Evolutionary conservation across 1,140 invertebrate genomes (phyloP).

Genomic region (Drosophila littoralis): DNA sequence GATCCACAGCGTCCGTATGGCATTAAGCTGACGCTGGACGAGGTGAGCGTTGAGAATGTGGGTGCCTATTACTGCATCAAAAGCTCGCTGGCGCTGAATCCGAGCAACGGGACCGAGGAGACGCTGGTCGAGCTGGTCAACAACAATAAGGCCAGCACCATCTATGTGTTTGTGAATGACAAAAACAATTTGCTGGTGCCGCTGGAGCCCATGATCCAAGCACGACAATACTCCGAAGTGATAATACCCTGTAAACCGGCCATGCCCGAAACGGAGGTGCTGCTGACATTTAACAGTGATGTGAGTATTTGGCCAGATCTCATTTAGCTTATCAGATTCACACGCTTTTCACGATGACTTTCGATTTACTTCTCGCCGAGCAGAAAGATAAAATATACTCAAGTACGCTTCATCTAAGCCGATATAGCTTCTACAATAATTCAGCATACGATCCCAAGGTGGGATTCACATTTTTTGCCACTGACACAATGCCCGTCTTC

Average conservation of each 20-base stretch:
- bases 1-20: constrained; percentile 83
- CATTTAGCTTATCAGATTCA: constrained; percentile 5
- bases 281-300: constrained; percentile 84
- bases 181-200: constrained; percentile 86
- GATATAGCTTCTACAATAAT: constrained; percentile 37
- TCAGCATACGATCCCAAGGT: constrained; percentile 43
- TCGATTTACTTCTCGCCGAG: constrained; percentile 3
- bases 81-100: constrained; percentile 8
- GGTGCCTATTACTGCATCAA: constrained; percentile 87
- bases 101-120: constrained; percentile 38
- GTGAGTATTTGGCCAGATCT: constrained; percentile 36
- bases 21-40: constrained; percentile 81
- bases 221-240: constrained; percentile 83
- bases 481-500: constrained; percentile 20
- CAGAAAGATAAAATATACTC: constrained; percentile 42
- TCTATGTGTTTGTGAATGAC: constrained; percentile 89
- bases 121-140: constrained; percentile 82
- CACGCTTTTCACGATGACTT: constrained; percentile 24
- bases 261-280: constrained; percentile 87
- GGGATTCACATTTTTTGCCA: constrained; percentile 56
- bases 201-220: constrained; percentile 75
- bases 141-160: constrained; percentile 84
- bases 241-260: constrained; percentile 89
- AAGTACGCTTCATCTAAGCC: constrained; percentile 15
- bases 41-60: constrained; percentile 85